A percentile compares a stretch with the other conserved stretches of the same genome.
phyloP scores from a whole-genome alignment of 2,797 vertebrate genomes.

The Hemitrygon akajei region DNA sequence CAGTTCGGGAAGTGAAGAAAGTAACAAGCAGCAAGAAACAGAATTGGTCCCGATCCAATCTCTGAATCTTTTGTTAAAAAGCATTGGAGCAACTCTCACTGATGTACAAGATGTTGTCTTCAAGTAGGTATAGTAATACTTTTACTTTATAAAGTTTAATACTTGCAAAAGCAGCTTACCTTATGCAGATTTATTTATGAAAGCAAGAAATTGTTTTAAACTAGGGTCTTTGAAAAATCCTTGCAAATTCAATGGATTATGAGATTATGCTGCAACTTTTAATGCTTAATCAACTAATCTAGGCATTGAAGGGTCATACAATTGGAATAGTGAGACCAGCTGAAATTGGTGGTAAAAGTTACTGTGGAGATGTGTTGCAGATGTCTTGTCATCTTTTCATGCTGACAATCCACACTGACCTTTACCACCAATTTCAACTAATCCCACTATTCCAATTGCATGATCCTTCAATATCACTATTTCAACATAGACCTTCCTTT shows the following conservation, averaged over 20 bases:
- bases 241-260: neutral
- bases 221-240: neutral
- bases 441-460: too few species aligned
- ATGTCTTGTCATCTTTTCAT: too few species aligned
- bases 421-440: too few species aligned
- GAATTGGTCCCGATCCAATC: constrained; percentile 80
- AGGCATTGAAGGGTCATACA: neutral
- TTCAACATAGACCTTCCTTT: too few species aligned
- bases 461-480: too few species aligned
- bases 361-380: too few species aligned
- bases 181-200: neutral
- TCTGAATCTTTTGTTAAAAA: constrained; percentile 86
- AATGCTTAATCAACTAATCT: neutral
- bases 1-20: constrained; percentile 79
- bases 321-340: too few species aligned
- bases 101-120: constrained; percentile 91
- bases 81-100: constrained; percentile 91
- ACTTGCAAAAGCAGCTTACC: neutral
- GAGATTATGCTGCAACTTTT: neutral
- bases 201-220: neutral
- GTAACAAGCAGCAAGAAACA: constrained; percentile 66
- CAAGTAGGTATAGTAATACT: constrained; percentile 64
- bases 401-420: too few species aligned
- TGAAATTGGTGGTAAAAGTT: too few species aligned
- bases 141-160: neutral